Conservation (phyloP, 2,888 invertebrate species). For the Cephus spinipes region DNA sequence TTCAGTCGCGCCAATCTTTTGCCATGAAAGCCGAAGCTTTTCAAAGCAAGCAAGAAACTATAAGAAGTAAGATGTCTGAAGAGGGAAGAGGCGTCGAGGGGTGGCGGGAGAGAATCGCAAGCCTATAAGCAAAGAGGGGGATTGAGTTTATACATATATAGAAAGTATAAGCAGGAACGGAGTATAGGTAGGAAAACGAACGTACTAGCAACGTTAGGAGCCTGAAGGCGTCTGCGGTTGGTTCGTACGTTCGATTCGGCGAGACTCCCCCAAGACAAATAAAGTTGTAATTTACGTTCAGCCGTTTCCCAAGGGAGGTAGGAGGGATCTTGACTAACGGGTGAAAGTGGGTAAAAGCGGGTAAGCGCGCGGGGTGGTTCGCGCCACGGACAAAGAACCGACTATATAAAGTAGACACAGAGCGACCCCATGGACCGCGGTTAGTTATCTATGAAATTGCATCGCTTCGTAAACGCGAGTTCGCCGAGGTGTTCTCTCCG, state of each 20-base stretch:
- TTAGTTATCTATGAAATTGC: constrained; percentile 29
- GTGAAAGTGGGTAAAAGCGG: constrained; percentile 7
- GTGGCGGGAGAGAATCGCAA: neutral
- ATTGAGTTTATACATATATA: neutral
- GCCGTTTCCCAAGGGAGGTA: constrained; percentile 28
- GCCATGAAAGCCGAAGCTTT: neutral
- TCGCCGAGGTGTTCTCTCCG: neutral
- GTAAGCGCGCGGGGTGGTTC: neutral
- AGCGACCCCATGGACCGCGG: neutral
- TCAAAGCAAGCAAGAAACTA: neutral
- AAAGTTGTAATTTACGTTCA: constrained; percentile 41
- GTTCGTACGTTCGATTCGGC: neutral
- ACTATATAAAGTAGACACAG: constrained; percentile 12
- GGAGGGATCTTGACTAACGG: neutral
- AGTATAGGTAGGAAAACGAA: neutral
- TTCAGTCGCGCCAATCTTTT: neutral
- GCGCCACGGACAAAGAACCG: constrained; percentile 29
- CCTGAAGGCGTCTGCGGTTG: constrained; percentile 2
- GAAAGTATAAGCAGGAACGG: neutral
- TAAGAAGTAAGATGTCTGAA: neutral
- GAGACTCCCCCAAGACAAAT: constrained; percentile 31
- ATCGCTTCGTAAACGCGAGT: constrained; percentile 14
- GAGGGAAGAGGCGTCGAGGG: neutral
- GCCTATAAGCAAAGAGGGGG: neutral
- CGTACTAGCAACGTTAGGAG: neutral